Evolutionary conservation across 2,888 invertebrate species (phyloP), one percentile per base, ranked within the genome.

Genomic region (Drosophila nigricruria): DNA sequence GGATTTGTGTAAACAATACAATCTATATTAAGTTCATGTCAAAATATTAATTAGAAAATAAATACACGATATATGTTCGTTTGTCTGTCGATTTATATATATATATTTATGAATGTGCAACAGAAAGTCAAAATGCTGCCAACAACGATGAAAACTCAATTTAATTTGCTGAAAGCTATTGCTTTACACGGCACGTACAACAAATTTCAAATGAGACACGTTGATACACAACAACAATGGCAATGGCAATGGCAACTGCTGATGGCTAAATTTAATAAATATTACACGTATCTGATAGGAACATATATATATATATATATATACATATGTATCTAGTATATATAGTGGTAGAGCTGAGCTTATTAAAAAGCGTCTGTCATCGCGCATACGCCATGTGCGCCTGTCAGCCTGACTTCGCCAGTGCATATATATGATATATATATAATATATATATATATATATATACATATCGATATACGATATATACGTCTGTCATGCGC

Each of bases 91-190:
- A 40, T 53, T n/a, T n/a, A n/a, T n/a, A n/a, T n/a, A n/a, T 6
- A 8, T n/a, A 38, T n/a, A 18, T 38, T n/a, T 8, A 16, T n/a
- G 38, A 30, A 14, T 30, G 30, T 49, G 50, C 50, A 34, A 25
- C 27, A 12, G 20, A 40, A 57, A 52, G 25, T 36, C 23, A 23
- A 40, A 57, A 38, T 20, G 45, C 32, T 52, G 34, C 6, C 56
- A 73, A 36, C 20, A 32, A 49, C 67, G 74, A 62, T 71, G 66
- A 72, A 65, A 79, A 85, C 73, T 77, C 79, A 79, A 89, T 86
- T 84, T 88, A 83, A 84, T 88, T 88, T 86, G 78, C 75, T 78
- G 78, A 80, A 75, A 75, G 87, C 70, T 47, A 88, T 82, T 81
- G 71, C 76, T 68, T 77, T 70, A 60, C 72, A 60, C 5, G 68